These are phyloP conservation scores for Steromphala cineraria DNA, from an alignment of 2,888 invertebrate species.

Conservation along the genomic window DNA sequence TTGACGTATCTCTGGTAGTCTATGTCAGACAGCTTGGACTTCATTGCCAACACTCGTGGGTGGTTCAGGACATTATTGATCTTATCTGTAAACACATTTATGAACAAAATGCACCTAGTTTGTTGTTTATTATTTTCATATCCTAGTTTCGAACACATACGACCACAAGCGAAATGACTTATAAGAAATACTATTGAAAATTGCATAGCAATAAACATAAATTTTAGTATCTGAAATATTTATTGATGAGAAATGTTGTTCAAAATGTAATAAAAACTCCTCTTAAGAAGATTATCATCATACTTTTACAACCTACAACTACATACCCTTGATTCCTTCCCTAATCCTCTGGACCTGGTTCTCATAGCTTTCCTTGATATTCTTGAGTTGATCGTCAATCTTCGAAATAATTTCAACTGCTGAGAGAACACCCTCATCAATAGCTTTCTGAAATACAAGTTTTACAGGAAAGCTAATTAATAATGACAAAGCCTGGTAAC, in stretches of 20 bases:
- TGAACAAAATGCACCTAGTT: no score
- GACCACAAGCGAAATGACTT: no score
- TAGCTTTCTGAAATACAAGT: not conserved
- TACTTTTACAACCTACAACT: no score
- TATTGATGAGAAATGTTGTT: no score
- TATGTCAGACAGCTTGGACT: not conserved
- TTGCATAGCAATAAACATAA: no score
- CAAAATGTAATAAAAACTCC: no score
- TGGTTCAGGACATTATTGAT: not conserved
- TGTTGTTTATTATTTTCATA: no score
- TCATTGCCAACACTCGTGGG: not conserved
- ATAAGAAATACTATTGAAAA: no score
- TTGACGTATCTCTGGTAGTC: conserved; percentile 1
- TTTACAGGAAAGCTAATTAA: no score
- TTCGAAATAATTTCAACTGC: not conserved
- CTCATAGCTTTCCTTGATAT: not conserved
- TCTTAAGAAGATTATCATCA: no score
- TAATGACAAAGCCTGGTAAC: no score
- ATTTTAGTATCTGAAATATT: no score
- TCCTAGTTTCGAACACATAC: not conserved
- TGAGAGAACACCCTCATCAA: not conserved
- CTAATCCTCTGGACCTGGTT: not conserved
- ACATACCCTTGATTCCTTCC: not conserved
- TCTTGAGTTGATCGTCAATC: not conserved
- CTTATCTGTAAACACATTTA: not conserved